Percentiles rank a stretch among this genome's conserved stretches.
Conservation (phyloP, 1,140 invertebrate genomes). For the Limonius californicus region DNA sequence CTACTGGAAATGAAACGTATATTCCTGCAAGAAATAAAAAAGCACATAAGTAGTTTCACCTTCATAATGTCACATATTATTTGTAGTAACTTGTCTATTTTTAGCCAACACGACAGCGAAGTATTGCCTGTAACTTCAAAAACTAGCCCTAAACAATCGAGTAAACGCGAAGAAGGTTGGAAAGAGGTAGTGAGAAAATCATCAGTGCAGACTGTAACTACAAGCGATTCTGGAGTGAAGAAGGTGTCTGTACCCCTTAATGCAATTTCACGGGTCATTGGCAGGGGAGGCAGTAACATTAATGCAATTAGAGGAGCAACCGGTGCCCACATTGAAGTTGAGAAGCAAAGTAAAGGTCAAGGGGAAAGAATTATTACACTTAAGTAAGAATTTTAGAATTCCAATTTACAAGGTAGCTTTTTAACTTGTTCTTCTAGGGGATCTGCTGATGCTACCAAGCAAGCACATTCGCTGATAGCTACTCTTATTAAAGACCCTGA, state of each 20-base stretch:
- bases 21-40: conserved; percentile 54
- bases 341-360: conserved; percentile 92
- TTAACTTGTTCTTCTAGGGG: conserved; percentile 59
- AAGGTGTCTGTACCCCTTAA: conserved; percentile 90
- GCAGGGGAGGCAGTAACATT: conserved; percentile 93
- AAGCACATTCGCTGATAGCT: conserved; percentile 82
- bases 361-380: conserved; percentile 93
- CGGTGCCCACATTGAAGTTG: conserved; percentile 95
- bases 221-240: conserved; percentile 59
- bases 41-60: conserved; percentile 15
- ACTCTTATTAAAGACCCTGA: conserved; percentile 90
- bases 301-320: conserved; percentile 93
- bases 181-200: conserved; percentile 92
- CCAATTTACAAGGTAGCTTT: neutral
- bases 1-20: conserved; percentile 60
- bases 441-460: conserved; percentile 83
- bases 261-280: conserved; percentile 94
- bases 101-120: neutral
- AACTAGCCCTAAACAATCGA: conserved; percentile 68
- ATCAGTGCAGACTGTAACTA: conserved; percentile 50
- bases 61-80: neutral
- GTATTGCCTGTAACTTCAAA: conserved; percentile 25
- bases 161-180: conserved; percentile 88
- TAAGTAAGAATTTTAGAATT: conserved; percentile 59
- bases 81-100: neutral